A percentile compares a stretch with the other conserved stretches of the same genome.
Conservation (phyloP, 2,113 vertebrate genomes). For the Excalfactoria chinensis region DNA sequence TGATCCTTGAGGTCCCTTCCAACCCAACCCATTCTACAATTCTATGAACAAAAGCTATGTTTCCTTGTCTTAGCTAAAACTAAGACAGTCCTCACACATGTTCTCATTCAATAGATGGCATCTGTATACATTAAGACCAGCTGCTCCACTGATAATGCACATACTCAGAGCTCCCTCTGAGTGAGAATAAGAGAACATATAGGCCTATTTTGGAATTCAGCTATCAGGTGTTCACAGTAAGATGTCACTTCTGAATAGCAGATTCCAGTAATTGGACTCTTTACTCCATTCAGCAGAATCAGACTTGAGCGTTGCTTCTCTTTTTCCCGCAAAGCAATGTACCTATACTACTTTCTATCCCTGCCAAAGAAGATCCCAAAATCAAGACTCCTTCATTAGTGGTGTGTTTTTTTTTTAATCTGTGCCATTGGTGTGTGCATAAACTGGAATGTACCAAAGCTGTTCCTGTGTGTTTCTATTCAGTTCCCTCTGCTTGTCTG, state of each 20-base stretch:
- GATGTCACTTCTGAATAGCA: background rate
- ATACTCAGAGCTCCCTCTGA: background rate
- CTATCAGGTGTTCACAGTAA: background rate
- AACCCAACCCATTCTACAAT: no score
- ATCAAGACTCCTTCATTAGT: fast-evolving
- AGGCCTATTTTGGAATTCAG: background rate
- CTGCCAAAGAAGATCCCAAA: background rate
- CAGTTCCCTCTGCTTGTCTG: background rate
- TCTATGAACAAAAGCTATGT: background rate
- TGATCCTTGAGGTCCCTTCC: no score
- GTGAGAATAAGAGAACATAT: background rate
- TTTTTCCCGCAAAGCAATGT: background rate
- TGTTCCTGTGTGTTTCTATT: background rate
- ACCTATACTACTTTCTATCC: background rate
- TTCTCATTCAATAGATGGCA: background rate
- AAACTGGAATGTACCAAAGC: background rate
- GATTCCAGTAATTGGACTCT: background rate
- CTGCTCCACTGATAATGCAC: background rate
- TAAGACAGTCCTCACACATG: background rate
- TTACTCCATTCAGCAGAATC: background rate
- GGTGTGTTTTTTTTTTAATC: background rate
- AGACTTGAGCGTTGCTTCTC: background rate
- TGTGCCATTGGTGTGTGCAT: background rate
- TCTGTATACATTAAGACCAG: background rate
- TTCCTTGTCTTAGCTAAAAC: background rate